These are phyloP conservation scores for Subanguina moxae DNA, from an alignment of 1,140 invertebrate genomes.

Conservation along the genomic window DNA sequence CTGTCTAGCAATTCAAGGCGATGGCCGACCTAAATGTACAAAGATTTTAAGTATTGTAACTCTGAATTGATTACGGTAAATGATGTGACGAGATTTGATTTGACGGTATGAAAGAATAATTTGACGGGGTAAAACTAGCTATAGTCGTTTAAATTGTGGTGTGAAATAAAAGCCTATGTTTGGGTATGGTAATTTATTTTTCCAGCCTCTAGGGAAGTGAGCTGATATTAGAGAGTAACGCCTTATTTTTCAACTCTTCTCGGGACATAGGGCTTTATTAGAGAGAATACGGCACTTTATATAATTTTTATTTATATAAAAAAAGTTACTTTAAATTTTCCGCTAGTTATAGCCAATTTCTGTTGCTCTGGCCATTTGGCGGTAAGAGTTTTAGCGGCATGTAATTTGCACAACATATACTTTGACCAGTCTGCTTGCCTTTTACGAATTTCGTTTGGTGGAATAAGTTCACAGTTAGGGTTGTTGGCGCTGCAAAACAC, in stretches of 20 bases:
- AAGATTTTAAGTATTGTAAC: conserved; percentile 2
- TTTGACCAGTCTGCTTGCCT: conserved; percentile 16
- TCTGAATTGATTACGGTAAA: no score
- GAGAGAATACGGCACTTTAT: neutral
- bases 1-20: conserved; percentile 44
- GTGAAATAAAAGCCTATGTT: no score
- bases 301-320: neutral
- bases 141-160: no score
- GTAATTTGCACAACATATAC: conserved; percentile 17
- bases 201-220: no score
- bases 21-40: conserved; percentile 33
- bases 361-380: conserved; percentile 18
- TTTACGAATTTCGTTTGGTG: conserved; percentile 22
- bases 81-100: no score
- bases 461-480: conserved; percentile 21
- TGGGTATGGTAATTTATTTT: no score
- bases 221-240: neutral
- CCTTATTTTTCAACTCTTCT: neutral
- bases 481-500: neutral
- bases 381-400: conserved; percentile 17
- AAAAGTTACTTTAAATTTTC: conserved; percentile 24
- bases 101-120: no score
- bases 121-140: no score
- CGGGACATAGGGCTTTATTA: no score
- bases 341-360: conserved; percentile 16